Percentiles rank a stretch among this genome's conserved stretches.
Evolutionary conservation across 2,888 invertebrate species (phyloP).

Genomic region (Lasioglossum morio): DNA sequence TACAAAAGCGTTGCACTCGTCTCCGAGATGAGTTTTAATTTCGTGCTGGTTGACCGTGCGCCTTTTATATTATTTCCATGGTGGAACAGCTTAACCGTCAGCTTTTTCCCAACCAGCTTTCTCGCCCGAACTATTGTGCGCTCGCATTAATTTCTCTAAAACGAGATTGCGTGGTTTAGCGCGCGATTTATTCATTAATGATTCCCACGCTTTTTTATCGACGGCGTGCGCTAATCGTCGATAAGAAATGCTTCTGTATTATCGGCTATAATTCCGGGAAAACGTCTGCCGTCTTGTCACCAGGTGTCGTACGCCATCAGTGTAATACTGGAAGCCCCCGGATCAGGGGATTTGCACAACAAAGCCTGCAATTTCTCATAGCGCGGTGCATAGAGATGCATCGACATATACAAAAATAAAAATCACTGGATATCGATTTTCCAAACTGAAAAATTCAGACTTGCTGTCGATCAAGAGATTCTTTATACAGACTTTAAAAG

Average conservation of each 20-base stretch:
- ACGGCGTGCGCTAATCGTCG: constrained; percentile 37
- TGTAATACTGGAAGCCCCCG: neutral
- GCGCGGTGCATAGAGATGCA: neutral
- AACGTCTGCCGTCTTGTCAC: constrained; percentile 38
- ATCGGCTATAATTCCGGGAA: constrained; percentile 57
- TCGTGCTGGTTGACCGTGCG: constrained; percentile 30
- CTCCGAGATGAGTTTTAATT: constrained; percentile 45
- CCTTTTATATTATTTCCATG: constrained; percentile 21
- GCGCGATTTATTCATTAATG: neutral
- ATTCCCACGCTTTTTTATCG: constrained; percentile 6
- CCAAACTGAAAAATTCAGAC: neutral
- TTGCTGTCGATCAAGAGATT: too few relatives aligned
- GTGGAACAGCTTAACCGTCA: constrained; percentile 34
- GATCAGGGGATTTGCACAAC: neutral
- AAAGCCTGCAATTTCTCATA: neutral
- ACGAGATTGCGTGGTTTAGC: constrained; percentile 11
- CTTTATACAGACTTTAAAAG: too few relatives aligned
- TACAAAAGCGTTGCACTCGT: constrained; percentile 35
- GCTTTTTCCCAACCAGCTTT: constrained; percentile 22
- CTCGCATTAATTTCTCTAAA: constrained; percentile 19
- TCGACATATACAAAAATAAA: neutral
- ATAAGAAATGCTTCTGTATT: constrained; percentile 56
- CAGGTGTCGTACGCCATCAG: constrained; percentile 65
- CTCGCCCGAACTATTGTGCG: constrained; percentile 11
- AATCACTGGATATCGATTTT: neutral